phyloP scores from a whole-genome alignment of 1,140 invertebrate genomes.

The Drosophila yakuba region DNA sequence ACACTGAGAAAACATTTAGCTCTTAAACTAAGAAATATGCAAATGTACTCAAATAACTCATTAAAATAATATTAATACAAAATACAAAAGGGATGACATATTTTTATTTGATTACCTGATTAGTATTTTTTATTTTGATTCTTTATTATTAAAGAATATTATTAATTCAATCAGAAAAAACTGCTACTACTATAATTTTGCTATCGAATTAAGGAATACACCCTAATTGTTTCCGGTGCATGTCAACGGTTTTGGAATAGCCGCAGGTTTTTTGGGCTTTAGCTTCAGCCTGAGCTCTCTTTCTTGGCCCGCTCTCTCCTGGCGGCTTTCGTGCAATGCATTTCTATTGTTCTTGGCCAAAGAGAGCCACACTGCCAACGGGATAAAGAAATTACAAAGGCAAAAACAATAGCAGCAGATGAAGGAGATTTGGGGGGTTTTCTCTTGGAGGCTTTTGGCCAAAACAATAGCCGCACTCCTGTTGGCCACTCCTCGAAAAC shows the following conservation, averaged over 20 bases:
- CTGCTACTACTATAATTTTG: no score
- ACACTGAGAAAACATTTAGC: neutral
- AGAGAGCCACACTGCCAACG: constrained; percentile 54
- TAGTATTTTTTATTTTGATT: no score
- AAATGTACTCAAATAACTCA: no score
- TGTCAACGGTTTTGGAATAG: constrained; percentile 47
- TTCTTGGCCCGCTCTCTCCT: constrained; percentile 36
- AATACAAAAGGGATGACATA: no score
- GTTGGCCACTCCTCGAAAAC: constrained; percentile 78
- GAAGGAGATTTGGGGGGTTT: neutral
- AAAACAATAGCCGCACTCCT: constrained; percentile 63
- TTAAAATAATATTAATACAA: no score
- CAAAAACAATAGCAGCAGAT: constrained; percentile 34
- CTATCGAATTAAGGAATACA: neutral
- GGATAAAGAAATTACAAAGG: constrained; percentile 53
- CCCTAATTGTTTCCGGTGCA: neutral
- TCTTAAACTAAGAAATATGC: neutral
- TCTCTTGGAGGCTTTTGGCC: constrained; percentile 5
- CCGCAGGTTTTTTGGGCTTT: constrained; percentile 49
- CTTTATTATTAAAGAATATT: no score
- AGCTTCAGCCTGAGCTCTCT: constrained; percentile 18
- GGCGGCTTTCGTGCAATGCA: constrained; percentile 69
- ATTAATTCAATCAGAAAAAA: no score
- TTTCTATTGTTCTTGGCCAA: constrained; percentile 76
- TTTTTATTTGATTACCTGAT: no score